A percentile compares a stretch with the other conserved stretches of the same genome.
phyloP scores from a whole-genome alignment of 2,113 vertebrate genomes.

The Thunnus thynnus region DNA sequence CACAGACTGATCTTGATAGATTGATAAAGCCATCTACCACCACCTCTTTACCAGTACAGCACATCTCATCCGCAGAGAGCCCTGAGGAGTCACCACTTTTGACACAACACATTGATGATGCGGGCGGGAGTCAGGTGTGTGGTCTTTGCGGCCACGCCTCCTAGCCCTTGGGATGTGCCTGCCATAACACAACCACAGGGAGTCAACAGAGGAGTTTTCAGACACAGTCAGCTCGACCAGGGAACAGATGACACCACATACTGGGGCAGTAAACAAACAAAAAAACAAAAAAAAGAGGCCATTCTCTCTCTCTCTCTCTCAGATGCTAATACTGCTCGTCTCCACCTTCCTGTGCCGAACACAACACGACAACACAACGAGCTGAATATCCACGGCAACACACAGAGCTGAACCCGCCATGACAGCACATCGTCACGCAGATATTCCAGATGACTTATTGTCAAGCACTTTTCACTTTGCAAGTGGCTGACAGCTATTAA shows the following conservation, averaged over 20 bases:
- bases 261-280: conserved; percentile 71
- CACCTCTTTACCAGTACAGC: conserved; percentile 70
- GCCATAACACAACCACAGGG: conserved; percentile 80
- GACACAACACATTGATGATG: conserved; percentile 85
- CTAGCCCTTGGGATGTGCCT: conserved; percentile 69
- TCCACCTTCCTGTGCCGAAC: conserved; percentile 73
- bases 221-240: conserved; percentile 78
- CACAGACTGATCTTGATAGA: conserved; percentile 70
- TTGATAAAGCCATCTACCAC: conserved; percentile 66
- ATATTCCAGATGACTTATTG: conserved; percentile 75
- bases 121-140: conserved; percentile 72
- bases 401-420: conserved; percentile 64
- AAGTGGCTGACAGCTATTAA: conserved; percentile 67
- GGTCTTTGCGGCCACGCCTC: conserved; percentile 64
- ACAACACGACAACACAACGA: conserved; percentile 75
- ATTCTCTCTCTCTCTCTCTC: conserved; percentile 43
- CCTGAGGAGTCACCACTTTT: conserved; percentile 81
- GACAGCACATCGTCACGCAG: conserved; percentile 77
- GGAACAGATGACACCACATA: conserved; percentile 79
- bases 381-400: conserved; percentile 75
- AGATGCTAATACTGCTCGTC: conserved; percentile 61
- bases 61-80: conserved; percentile 75
- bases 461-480: conserved; percentile 73
- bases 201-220: conserved; percentile 77
- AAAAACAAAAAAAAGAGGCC: conserved; percentile 70